Evolutionary conservation across 2,797 vertebrate genomes (phyloP), one percentile per base, ranked within the genome.

Genomic region (Pangasius krempfi): DNA sequence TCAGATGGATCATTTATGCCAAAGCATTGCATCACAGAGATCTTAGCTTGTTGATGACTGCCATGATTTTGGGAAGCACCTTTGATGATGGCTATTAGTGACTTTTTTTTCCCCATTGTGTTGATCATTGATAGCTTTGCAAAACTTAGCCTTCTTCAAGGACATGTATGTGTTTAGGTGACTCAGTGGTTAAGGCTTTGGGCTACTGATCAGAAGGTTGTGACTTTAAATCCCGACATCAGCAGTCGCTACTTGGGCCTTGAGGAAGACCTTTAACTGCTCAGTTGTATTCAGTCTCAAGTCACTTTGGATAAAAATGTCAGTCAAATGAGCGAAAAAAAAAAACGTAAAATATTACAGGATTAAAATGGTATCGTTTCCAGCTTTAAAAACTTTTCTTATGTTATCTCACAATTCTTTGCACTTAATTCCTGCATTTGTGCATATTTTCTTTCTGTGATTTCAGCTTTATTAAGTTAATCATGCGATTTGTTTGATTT

Each of bases 1-100:
- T 96, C 93, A 94, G 93, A 92, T 76, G 90, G 94, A 93, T 92
- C 88, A 92, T 91, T 94, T 93, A 54, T 92, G 92, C 91, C 92
- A 89, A 88, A 72, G 27, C 54, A 27, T 86, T 72, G 30, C 47
- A 84, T 87, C 85, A 60, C 44, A 22, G 13, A 64, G 44, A 54
- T 27, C 25, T 72, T 70, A 12, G 40, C 10, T 2, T 25, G 47
- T 33, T 30, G 44, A 47, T 47, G 72, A 58, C 37, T 68, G 1
- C 30, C 62, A 20, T 81, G 54, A 44, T 70, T 89, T 47, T n/a
- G 47, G 20, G n/a, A 68, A 52, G 22, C 44, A 40, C 22, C 50
- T 58, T 50, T 54, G 33, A 68, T 78, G 88, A 52, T 2, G 18
- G 60, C 18, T 7, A 25, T 37, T 70, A 37, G 54, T 85, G 33